Conservation (phyloP, 2,113 vertebrate species). For the Greenwoodochromis staneri region DNA sequence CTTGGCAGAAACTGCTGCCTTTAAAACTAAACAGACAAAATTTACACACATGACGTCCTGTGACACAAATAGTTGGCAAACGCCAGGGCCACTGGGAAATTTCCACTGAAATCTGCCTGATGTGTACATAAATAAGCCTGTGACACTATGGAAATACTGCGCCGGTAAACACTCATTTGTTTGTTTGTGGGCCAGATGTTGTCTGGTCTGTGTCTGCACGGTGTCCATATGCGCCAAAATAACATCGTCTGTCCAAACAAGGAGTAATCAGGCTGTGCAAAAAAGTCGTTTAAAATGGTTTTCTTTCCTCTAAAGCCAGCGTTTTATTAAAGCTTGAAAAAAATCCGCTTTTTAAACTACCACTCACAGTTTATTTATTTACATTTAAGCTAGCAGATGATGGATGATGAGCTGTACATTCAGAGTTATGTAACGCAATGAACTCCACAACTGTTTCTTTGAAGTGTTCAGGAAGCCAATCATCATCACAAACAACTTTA, state of each 20-base stretch:
- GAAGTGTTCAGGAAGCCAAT: neutral
- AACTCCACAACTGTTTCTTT: neutral
- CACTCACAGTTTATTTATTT: neutral
- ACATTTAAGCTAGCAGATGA: neutral
- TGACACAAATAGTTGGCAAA: neutral
- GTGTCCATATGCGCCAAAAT: neutral
- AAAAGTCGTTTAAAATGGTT: neutral
- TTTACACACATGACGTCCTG: neutral
- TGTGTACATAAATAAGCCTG: neutral
- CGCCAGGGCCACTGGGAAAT: neutral
- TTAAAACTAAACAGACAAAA: constrained; percentile 9
- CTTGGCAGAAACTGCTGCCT: neutral
- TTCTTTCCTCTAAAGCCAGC: neutral
- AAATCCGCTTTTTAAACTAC: neutral
- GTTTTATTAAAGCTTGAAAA: neutral
- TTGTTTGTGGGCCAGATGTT: constrained; percentile 35
- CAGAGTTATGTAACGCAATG: neutral
- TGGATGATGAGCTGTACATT: neutral
- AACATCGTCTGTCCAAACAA: neutral
- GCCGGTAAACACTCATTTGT: neutral
- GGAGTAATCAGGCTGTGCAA: neutral
- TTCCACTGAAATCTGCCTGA: neutral
- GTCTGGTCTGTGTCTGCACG: neutral
- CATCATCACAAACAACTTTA: neutral
- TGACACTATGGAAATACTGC: constrained; percentile 6